phyloP scores from a whole-genome alignment of 1,140 invertebrate genomes.

The Drosophila lacteicornis region DNA sequence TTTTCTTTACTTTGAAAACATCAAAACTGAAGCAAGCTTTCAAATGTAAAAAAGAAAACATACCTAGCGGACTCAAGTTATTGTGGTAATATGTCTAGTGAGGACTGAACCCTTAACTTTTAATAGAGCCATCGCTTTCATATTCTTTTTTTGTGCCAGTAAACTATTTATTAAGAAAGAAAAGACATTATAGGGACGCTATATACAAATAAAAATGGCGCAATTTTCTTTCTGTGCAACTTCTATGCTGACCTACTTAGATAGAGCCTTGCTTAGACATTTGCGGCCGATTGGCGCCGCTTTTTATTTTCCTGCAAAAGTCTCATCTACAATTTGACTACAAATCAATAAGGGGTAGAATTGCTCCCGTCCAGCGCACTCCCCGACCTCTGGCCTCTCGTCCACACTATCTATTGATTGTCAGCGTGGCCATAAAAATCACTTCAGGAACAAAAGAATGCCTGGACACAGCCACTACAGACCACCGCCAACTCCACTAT shows the following conservation, averaged over 20 bases:
- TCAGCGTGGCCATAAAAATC: conserved; percentile 67
- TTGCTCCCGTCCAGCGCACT: conserved; percentile 9
- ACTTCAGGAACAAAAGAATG: conserved; percentile 51
- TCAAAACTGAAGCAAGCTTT: no score
- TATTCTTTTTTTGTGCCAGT: no score
- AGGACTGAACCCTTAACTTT: no score
- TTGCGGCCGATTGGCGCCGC: conserved; percentile 43
- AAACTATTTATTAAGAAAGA: no score
- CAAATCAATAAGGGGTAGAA: conserved; percentile 64
- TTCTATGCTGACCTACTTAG: conserved; percentile 41
- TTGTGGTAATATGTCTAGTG: no score
- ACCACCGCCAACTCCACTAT: conserved; percentile 13
- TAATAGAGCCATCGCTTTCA: no score
- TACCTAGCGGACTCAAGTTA: no score
- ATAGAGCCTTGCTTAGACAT: conserved; percentile 15
- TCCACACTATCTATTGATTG: conserved; percentile 37
- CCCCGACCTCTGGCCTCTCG: conserved; percentile 15
- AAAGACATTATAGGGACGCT: not conserved
- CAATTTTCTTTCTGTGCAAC: not conserved
- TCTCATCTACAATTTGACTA: conserved; percentile 68
- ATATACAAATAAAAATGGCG: not conserved
- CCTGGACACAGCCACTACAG: conserved; percentile 16
- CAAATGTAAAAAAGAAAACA: no score
- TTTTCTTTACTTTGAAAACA: no score
- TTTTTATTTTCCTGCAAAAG: conserved; percentile 20